These are phyloP conservation scores for Monodelphis domestica DNA, from an alignment of 2,797 vertebrate genomes.

Conservation along the genomic window DNA sequence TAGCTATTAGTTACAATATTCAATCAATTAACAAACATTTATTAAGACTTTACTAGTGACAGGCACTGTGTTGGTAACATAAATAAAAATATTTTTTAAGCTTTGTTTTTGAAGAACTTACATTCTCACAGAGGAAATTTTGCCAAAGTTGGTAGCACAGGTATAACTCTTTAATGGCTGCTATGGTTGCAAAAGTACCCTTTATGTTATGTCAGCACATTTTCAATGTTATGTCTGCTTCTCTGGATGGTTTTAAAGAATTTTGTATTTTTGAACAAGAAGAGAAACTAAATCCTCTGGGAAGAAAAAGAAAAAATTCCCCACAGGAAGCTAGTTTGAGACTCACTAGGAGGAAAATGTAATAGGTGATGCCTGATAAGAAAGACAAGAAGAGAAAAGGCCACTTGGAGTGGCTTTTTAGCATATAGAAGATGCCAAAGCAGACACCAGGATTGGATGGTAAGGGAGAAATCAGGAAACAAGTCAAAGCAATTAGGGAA, in stretches of 20 bases:
- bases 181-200: conserved; percentile 63
- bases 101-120: neutral
- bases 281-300: conserved; percentile 34
- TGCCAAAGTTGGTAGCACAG: neutral
- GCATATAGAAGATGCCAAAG: conserved; percentile 57
- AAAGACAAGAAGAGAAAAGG: conserved; percentile 57
- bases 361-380: conserved; percentile 64
- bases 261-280: neutral
- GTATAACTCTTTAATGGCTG: conserved; percentile 34
- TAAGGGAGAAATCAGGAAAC: conserved; percentile 45
- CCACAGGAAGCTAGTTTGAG: conserved; percentile 59
- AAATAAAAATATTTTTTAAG: neutral
- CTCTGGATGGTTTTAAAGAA: conserved; percentile 38
- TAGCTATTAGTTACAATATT: neutral
- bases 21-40: neutral
- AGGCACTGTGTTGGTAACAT: neutral
- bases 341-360: conserved; percentile 63
- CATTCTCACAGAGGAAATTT: neutral
- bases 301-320: conserved; percentile 49
- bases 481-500: conserved; percentile 38
- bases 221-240: conserved; percentile 43
- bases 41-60: neutral
- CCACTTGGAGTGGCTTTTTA: conserved; percentile 53
- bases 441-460: neutral
- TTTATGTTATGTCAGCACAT: conserved; percentile 44